phyloP scores from a whole-genome alignment of 2,113 vertebrate genomes.

The Microcebus ravelobensis region DNA sequence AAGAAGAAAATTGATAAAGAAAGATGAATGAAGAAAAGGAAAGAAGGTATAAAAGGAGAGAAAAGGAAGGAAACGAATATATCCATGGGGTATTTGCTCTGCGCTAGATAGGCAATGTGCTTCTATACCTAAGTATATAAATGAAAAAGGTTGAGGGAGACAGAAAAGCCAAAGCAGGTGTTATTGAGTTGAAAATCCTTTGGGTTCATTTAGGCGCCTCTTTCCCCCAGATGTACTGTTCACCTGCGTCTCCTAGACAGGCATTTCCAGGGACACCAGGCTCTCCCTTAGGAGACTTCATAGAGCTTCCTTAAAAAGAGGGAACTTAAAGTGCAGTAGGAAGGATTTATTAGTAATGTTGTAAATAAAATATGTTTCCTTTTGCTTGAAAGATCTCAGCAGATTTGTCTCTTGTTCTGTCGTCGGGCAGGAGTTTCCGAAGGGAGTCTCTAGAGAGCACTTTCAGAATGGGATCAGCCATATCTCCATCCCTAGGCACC shows the following conservation, averaged over 20 bases:
- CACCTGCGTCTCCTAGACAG: background rate
- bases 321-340: background rate
- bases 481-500: background rate
- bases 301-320: background rate
- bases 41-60: background rate
- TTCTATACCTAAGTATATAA: background rate
- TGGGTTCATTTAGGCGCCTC: background rate
- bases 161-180: background rate
- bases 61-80: background rate
- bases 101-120: background rate
- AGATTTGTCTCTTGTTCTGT: slow-evolving; percentile 29
- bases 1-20: background rate
- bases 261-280: background rate
- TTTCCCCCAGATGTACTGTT: background rate
- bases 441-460: slow-evolving; percentile 36
- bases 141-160: background rate
- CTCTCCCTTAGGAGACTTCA: background rate
- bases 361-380: slow-evolving; percentile 62
- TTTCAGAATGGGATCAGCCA: slow-evolving; percentile 25
- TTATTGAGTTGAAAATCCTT: background rate
- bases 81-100: background rate
- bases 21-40: background rate
- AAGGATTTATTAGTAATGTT: slow-evolving; percentile 51
- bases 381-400: slow-evolving; percentile 36
- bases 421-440: background rate